Percentiles rank a stretch among this genome's conserved stretches.
These are phyloP conservation scores for Julus scanicus DNA, from an alignment of 2,888 invertebrate genomes.

Conservation along the genomic window DNA sequence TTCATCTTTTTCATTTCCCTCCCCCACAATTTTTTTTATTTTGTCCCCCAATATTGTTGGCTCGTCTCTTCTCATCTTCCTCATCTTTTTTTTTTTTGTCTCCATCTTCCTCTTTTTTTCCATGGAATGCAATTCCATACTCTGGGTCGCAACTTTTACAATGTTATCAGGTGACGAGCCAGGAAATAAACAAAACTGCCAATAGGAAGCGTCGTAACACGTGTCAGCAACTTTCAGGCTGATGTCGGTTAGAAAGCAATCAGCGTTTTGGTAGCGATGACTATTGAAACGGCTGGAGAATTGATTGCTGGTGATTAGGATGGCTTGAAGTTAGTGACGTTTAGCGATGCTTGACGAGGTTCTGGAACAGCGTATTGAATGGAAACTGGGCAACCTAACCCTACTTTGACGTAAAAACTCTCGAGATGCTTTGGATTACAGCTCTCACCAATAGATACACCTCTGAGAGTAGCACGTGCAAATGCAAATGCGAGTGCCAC, in stretches of 20 bases:
- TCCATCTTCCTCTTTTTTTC: not conserved
- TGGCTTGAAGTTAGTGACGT: not conserved
- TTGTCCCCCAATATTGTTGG: not conserved
- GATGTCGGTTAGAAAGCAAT: not conserved
- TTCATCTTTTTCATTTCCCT: not conserved
- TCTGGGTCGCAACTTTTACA: not conserved
- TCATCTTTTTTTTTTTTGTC: not conserved
- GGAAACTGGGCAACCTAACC: too few species aligned
- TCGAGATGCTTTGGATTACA: too few species aligned
- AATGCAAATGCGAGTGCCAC: too few species aligned
- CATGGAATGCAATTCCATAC: not conserved
- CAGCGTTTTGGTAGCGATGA: not conserved
- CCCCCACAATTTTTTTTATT: not conserved
- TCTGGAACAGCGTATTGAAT: too few species aligned
- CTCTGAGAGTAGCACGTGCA: too few species aligned
- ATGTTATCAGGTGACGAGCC: constrained; percentile 25
- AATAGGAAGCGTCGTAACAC: not conserved
- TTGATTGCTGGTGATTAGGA: not conserved
- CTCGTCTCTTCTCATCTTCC: constrained; percentile 23
- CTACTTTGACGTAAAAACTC: too few species aligned
- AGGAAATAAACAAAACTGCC: not conserved
- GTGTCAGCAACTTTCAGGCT: not conserved
- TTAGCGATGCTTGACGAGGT: too few species aligned
- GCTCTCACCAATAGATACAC: too few species aligned
- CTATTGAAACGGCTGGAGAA: not conserved